phyloP scores from a whole-genome alignment of 2,888 invertebrate genomes.

The Odontocerum albicorne region DNA sequence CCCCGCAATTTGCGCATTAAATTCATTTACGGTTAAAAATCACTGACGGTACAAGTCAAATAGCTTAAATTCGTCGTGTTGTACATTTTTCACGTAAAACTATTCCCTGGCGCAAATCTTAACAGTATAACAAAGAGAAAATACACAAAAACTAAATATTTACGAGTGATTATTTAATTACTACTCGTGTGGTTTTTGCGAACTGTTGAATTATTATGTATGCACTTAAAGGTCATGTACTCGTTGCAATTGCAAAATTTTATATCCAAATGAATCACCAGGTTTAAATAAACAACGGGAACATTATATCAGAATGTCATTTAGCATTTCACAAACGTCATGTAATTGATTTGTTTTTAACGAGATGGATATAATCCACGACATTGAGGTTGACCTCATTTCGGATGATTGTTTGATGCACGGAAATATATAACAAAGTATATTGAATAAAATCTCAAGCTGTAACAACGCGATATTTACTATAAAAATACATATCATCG shows the following conservation, averaged over 20 bases:
- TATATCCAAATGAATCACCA: slow-evolving; percentile 18
- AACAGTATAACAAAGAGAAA: not conserved
- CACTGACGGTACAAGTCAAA: not conserved
- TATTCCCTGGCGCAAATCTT: too few relatives aligned
- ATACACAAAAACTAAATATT: not conserved
- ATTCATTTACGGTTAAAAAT: slow-evolving; percentile 66
- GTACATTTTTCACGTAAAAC: not conserved
- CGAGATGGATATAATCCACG: slow-evolving; percentile 8
- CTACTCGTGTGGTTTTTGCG: not conserved
- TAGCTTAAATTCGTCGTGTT: not conserved
- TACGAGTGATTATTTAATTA: not conserved
- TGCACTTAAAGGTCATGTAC: not conserved
- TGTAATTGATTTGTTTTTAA: slow-evolving; percentile 30
- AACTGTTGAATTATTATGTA: not conserved
- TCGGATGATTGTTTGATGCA: not conserved
- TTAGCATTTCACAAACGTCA: slow-evolving; percentile 24
- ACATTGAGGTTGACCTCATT: slow-evolving; percentile 2
- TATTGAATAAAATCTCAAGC: not conserved
- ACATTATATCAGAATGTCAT: slow-evolving; percentile 19
- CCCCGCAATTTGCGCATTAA: slow-evolving; percentile 89
- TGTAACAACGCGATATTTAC: slow-evolving; percentile 4
- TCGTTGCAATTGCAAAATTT: slow-evolving; percentile 13
- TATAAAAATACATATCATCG: slow-evolving; percentile 17
- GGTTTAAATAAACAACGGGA: slow-evolving; percentile 21
- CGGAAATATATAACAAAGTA: not conserved